phyloP scores from a whole-genome alignment of 2,113 vertebrate genomes.

The Eulemur macaco region DNA sequence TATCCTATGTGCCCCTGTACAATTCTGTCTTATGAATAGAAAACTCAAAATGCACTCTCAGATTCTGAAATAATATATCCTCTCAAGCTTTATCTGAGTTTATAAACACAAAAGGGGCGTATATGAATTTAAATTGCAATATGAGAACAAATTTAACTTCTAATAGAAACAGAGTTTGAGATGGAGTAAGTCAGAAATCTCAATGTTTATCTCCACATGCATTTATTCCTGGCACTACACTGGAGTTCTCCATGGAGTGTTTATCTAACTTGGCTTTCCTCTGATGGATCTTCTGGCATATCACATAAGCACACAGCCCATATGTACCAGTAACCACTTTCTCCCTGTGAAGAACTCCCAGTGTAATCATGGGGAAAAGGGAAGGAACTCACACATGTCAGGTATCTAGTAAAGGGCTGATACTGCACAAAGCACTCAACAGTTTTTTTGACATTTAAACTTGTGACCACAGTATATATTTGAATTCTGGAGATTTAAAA shows the following conservation, averaged over 20 bases:
- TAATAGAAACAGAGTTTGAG: slow-evolving; percentile 55
- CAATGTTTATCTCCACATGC: slow-evolving; percentile 59
- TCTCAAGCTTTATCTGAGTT: not conserved
- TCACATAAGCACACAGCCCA: slow-evolving; percentile 49
- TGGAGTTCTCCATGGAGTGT: slow-evolving; percentile 19
- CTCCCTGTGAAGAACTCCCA: not conserved
- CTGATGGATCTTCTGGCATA: slow-evolving; percentile 60
- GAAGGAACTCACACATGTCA: not conserved
- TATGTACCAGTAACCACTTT: slow-evolving; percentile 1
- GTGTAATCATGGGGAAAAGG: not conserved
- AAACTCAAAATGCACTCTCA: slow-evolving; percentile 20
- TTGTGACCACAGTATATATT: not conserved
- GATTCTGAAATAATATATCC: slow-evolving; percentile 42
- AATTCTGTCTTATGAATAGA: slow-evolving; percentile 46
- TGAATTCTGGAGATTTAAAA: not conserved
- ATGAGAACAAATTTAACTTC: slow-evolving; percentile 71
- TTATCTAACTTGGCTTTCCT: slow-evolving; percentile 57
- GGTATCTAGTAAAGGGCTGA: not conserved
- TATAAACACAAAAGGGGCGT: slow-evolving; percentile 49
- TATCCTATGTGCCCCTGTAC: not conserved
- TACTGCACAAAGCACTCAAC: not conserved
- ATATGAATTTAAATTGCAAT: slow-evolving; percentile 61
- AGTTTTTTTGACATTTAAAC: not conserved
- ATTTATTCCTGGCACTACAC: slow-evolving; percentile 63
- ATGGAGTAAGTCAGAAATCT: slow-evolving; percentile 37